phyloP scores from a whole-genome alignment of 1,140 invertebrate genomes.

The Panagrolaimus sp. region DNA sequence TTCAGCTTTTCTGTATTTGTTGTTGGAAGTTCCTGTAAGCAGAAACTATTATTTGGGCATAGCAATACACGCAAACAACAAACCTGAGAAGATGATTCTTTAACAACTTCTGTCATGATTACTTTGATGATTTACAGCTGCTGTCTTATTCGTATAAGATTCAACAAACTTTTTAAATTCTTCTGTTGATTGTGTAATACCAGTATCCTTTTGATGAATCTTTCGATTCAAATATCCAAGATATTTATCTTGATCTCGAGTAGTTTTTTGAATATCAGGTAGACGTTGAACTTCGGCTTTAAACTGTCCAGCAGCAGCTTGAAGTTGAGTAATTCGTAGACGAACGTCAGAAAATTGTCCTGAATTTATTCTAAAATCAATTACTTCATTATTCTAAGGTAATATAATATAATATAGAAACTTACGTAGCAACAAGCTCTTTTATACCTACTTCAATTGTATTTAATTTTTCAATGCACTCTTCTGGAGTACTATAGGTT shows the following conservation, averaged over 20 bases:
- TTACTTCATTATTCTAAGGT: too few relatives aligned
- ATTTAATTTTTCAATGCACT: background rate
- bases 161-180: too few relatives aligned
- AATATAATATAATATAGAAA: background rate
- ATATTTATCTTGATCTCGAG: background rate
- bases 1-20: background rate
- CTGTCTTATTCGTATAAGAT: too few relatives aligned
- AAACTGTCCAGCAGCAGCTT: background rate
- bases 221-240: background rate
- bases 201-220: background rate
- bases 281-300: background rate
- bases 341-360: constrained; percentile 5
- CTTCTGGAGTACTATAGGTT: background rate
- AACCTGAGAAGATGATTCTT: too few relatives aligned
- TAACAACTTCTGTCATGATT: too few relatives aligned
- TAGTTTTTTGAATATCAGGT: background rate
- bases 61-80: too few relatives aligned
- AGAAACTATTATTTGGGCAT: too few relatives aligned
- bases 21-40: too few relatives aligned
- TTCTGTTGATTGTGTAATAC: too few relatives aligned
- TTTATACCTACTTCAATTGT: background rate
- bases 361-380: background rate
- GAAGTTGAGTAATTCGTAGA: background rate
- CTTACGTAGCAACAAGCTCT: constrained; percentile 8
- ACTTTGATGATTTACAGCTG: too few relatives aligned